Evolutionary conservation across 2,113 vertebrate species (phyloP).

Genomic region (Osmerus mordax): DNA sequence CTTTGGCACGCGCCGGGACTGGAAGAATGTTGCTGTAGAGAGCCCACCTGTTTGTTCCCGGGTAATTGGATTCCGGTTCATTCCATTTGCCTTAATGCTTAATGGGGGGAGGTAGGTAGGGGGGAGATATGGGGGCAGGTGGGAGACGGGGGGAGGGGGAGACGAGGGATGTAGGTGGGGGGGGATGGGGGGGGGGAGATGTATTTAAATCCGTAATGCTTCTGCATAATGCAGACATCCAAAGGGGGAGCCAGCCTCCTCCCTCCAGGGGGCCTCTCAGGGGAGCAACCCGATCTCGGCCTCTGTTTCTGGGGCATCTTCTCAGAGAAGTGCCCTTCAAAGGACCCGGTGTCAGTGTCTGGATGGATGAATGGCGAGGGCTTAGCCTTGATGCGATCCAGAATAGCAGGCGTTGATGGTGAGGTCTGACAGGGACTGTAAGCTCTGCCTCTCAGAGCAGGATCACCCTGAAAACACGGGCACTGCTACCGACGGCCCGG

Average conservation of each 20-base stretch:
- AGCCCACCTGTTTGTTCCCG: conserved; percentile 72
- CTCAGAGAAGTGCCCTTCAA: conserved; percentile 34
- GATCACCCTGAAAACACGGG: conserved; percentile 84
- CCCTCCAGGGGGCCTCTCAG: conserved; percentile 54
- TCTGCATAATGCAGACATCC: conserved; percentile 66
- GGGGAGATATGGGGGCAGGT: no score
- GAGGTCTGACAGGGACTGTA: conserved; percentile 65
- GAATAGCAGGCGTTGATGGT: conserved; percentile 68
- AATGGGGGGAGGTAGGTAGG: no score
- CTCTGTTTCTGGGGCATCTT: conserved; percentile 47
- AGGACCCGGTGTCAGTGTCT: conserved; percentile 8
- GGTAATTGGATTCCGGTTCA: conserved; percentile 71
- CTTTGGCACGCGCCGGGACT: conserved; percentile 59
- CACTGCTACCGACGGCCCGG: conserved; percentile 73
- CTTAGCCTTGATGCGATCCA: conserved; percentile 52
- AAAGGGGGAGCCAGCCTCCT: conserved; percentile 55
- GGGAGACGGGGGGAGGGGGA: no score
- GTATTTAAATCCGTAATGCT: conserved; percentile 24
- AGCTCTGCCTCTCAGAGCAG: conserved; percentile 50
- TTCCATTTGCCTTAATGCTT: conserved; percentile 69
- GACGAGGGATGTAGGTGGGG: no score
- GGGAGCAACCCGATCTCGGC: conserved; percentile 58
- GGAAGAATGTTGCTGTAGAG: conserved; percentile 66
- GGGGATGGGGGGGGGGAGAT: no score
- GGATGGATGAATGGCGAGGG: conserved; percentile 57